These are phyloP conservation scores for Silurus asotus DNA, from an alignment of 2,113 vertebrate species.

Conservation along the genomic window DNA sequence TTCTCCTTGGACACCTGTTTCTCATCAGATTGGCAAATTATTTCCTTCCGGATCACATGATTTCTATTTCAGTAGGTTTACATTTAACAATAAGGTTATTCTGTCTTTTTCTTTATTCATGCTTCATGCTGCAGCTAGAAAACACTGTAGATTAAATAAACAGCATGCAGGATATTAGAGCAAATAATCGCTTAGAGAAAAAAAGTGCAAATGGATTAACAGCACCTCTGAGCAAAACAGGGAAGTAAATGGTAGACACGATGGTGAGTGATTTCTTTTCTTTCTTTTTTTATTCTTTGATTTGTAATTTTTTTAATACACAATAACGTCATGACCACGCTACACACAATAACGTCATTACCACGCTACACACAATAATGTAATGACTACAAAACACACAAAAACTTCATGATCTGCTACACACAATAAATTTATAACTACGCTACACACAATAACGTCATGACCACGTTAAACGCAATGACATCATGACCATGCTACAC, in stretches of 20 bases:
- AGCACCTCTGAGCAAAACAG: background rate
- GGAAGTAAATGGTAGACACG: background rate
- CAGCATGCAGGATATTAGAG: background rate
- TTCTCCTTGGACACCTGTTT: conserved; percentile 51
- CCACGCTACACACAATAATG: no score
- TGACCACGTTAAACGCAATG: no score
- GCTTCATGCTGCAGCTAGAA: background rate
- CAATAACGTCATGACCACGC: no score
- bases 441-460: no score
- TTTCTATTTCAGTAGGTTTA: background rate
- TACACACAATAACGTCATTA: no score
- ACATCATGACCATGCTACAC: no score
- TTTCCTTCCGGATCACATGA: background rate
- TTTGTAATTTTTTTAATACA: no score
- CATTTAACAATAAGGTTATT: background rate
- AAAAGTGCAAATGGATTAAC: conserved; percentile 11
- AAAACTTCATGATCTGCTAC: no score
- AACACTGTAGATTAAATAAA: background rate
- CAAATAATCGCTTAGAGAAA: conserved; percentile 8
- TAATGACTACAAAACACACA: no score
- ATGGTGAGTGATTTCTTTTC: conserved; percentile 26
- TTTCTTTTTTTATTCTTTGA: background rate
- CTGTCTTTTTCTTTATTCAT: background rate
- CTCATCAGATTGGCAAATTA: conserved; percentile 48
- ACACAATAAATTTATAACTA: no score